phyloP scores from a whole-genome alignment of 30 jellyfish, hydroid and myxozoan species.

The Hydractinia symbiolongicarpus region DNA sequence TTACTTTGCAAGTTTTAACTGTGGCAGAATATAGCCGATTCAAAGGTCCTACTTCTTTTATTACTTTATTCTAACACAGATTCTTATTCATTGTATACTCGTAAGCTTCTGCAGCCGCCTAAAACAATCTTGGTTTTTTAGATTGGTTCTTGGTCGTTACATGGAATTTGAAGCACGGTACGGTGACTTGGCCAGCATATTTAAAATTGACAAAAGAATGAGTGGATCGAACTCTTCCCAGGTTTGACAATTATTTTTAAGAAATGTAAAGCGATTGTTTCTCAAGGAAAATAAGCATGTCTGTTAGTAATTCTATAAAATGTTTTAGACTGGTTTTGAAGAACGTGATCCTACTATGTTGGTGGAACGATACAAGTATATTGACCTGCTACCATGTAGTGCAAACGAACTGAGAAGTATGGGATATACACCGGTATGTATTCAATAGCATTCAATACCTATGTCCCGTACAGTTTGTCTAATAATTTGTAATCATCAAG shows the following conservation, averaged over 20 bases:
- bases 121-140: background rate
- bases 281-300: background rate
- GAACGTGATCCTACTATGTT: conserved; percentile 71
- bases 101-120: too few species aligned
- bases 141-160: conserved; percentile 56
- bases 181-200: conserved; percentile 81
- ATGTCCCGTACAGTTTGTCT: too few species aligned
- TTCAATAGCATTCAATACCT: background rate
- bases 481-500: too few species aligned
- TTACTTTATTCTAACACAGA: background rate
- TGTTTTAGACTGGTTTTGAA: conserved; percentile 51
- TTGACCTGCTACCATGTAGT: conserved; percentile 71
- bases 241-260: background rate
- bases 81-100: background rate
- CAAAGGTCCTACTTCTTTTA: background rate
- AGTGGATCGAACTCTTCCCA: conserved; percentile 6
- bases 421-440: conserved; percentile 69
- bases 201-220: conserved; percentile 72
- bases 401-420: conserved; percentile 72
- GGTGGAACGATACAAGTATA: conserved; percentile 67
- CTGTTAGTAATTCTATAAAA: background rate
- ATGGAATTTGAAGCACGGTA: conserved; percentile 79
- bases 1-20: too few species aligned
- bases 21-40: too few species aligned
- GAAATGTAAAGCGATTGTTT: background rate